Conservation (phyloP, 2,888 invertebrate species). For the Rhyacophila evoluta region DNA sequence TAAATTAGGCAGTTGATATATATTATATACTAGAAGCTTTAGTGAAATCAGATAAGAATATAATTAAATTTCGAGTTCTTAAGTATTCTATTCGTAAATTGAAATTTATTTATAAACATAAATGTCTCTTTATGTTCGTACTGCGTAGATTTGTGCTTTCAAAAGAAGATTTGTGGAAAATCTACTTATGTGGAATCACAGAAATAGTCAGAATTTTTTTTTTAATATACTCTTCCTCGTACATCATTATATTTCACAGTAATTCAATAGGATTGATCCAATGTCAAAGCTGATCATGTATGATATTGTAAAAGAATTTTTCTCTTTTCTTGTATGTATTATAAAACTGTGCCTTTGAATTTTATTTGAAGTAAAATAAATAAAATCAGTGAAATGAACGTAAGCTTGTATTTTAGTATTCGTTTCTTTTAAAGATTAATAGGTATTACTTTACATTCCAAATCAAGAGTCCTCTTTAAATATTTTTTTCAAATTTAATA, state of each 20-base stretch:
- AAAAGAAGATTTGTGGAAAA: slow-evolving; percentile 36
- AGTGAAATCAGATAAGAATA: too few species aligned
- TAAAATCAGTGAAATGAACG: background rate
- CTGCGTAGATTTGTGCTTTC: slow-evolving; percentile 34
- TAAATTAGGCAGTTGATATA: too few species aligned
- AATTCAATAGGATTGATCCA: background rate
- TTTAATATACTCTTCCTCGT: background rate
- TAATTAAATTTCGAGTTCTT: too few species aligned
- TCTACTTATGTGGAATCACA: slow-evolving; percentile 37
- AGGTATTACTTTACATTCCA: too few species aligned
- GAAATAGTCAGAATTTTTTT: background rate
- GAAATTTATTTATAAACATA: too few species aligned
- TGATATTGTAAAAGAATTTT: background rate
- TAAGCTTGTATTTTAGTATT: background rate
- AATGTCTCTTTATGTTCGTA: too few species aligned
- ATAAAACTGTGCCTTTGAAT: too few species aligned
- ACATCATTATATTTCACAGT: background rate
- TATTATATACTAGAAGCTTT: too few species aligned
- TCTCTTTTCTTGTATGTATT: background rate
- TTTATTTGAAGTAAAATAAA: too few species aligned
- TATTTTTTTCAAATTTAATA: too few species aligned
- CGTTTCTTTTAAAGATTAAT: background rate
- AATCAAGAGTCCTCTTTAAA: too few species aligned
- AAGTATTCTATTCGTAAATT: too few species aligned
- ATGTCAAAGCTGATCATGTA: background rate